Conservation (phyloP, 2,888 invertebrate genomes). For the Diadegma fenestrale region DNA sequence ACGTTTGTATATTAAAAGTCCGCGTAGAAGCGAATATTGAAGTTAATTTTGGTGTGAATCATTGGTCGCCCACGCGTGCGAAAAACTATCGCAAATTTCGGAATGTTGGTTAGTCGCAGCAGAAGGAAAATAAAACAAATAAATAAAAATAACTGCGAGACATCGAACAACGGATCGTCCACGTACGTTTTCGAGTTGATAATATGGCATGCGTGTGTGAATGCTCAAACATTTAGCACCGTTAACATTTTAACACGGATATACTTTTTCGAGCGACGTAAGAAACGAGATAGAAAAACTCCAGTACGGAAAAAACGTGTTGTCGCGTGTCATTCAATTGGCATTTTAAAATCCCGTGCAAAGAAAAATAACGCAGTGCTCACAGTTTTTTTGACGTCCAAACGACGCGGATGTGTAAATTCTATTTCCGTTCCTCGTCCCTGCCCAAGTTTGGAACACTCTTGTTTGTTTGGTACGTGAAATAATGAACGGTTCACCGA, state of each 20-base stretch:
- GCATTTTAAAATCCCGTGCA: neutral
- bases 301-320: neutral
- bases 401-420: constrained; percentile 28
- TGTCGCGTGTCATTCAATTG: neutral
- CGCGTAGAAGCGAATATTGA: neutral
- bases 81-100: constrained; percentile 39
- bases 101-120: constrained; percentile 4
- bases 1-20: constrained; percentile 3
- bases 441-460: constrained; percentile 48
- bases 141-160: constrained; percentile 43
- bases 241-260: constrained; percentile 39
- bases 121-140: constrained; percentile 26
- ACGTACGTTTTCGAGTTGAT: constrained; percentile 26
- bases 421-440: constrained; percentile 54
- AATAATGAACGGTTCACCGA: neutral
- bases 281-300: constrained; percentile 19
- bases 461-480: constrained; percentile 11
- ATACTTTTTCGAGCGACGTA: neutral
- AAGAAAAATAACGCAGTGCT: constrained; percentile 3
- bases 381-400: constrained; percentile 44
- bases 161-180: constrained; percentile 42
- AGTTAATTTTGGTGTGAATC: constrained; percentile 23
- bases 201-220: constrained; percentile 22
- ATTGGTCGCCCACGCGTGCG: constrained; percentile 14
- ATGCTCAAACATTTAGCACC: constrained; percentile 47